Conservation (phyloP, 2,888 invertebrate genomes). For the Alloplasta piceator region DNA sequence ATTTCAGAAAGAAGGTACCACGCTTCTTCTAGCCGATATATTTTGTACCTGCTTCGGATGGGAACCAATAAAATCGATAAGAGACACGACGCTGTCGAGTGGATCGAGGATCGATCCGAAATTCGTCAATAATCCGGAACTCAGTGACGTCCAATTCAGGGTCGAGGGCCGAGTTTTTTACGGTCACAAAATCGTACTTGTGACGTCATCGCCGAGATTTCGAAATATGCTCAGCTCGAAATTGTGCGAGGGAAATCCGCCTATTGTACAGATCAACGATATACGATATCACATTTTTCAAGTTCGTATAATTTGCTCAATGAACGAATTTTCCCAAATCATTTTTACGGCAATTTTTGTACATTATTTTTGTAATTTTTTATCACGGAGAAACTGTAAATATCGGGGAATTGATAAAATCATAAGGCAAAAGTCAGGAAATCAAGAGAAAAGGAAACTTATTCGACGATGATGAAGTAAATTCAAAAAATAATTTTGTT, state of each 20-base stretch:
- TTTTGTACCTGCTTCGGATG: slow-evolving; percentile 95
- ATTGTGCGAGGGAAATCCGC: slow-evolving; percentile 89
- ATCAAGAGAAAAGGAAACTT: no score
- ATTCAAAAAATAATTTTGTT: no score
- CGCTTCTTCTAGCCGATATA: slow-evolving; percentile 93
- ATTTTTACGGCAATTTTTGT: not conserved
- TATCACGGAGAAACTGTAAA: no score
- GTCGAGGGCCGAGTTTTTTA: slow-evolving; percentile 96
- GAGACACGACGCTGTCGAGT: slow-evolving; percentile 87
- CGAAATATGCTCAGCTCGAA: slow-evolving; percentile 93
- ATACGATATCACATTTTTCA: slow-evolving; percentile 97
- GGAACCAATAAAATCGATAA: slow-evolving; percentile 92
- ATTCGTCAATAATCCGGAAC: slow-evolving; percentile 96
- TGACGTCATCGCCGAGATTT: slow-evolving; percentile 94
- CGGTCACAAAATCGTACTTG: slow-evolving; percentile 96
- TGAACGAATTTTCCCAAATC: not conserved
- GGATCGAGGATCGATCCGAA: slow-evolving; percentile 94
- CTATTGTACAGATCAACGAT: slow-evolving; percentile 96
- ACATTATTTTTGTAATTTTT: no score
- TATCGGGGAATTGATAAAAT: no score
- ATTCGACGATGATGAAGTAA: no score
- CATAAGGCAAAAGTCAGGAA: no score
- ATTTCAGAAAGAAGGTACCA: slow-evolving; percentile 93
- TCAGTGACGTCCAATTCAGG: slow-evolving; percentile 96
- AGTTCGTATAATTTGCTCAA: slow-evolving; percentile 83